Percentiles rank a stretch among this genome's conserved stretches.
These are phyloP conservation scores for Cheilosia scutellata DNA, from an alignment of 2,888 invertebrate species.

Conservation along the genomic window DNA sequence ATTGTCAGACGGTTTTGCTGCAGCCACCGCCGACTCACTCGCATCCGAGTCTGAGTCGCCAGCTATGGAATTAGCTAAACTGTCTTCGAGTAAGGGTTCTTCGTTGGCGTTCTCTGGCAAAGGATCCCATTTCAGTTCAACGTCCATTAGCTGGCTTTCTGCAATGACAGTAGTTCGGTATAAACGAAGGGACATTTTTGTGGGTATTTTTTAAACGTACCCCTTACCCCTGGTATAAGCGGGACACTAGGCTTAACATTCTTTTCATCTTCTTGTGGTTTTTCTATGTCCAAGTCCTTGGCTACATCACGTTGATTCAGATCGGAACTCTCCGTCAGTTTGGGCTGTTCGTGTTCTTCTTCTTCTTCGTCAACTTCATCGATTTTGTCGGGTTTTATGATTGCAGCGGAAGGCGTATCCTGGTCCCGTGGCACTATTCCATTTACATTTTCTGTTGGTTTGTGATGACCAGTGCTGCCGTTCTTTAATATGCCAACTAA, in stretches of 20 bases:
- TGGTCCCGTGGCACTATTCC: conserved; percentile 70
- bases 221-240: conserved; percentile 85
- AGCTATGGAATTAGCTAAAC: conserved; percentile 53
- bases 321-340: conserved; percentile 12
- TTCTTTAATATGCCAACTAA: conserved; percentile 84
- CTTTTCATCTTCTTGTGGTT: conserved; percentile 33
- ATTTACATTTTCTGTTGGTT: conserved; percentile 44
- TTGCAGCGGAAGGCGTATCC: not conserved
- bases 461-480: conserved; percentile 79
- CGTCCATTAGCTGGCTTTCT: conserved; percentile 85
- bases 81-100: conserved; percentile 80
- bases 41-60: conserved; percentile 78
- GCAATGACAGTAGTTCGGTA: conserved; percentile 23
- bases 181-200: conserved; percentile 4
- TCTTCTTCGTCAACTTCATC: conserved; percentile 82
- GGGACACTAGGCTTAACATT: conserved; percentile 58
- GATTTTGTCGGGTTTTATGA: conserved; percentile 73
- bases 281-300: conserved; percentile 9
- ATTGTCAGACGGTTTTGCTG: conserved; percentile 77
- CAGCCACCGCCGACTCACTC: conserved; percentile 78
- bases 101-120: conserved; percentile 84
- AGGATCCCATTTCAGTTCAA: conserved; percentile 86
- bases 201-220: conserved; percentile 80
- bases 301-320: not conserved
- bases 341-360: conserved; percentile 73